Evolutionary conservation across 2,797 vertebrate species (phyloP).

Genomic region (Thalassophryne amazonica): DNA sequence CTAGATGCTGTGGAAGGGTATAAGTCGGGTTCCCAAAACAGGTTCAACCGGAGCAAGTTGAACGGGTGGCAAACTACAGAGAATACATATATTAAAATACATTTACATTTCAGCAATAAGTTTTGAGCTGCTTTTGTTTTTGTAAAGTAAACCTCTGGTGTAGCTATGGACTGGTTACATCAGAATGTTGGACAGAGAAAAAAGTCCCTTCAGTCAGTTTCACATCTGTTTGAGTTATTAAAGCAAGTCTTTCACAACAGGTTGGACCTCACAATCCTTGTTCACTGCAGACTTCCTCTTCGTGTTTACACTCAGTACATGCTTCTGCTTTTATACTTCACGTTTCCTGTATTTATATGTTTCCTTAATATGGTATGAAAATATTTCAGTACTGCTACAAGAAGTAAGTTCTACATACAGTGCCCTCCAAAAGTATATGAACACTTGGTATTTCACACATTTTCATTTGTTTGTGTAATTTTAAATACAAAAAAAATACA

Average conservation of each 20-base stretch:
- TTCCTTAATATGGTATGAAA: conserved; percentile 49
- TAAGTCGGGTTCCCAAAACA: too few species aligned
- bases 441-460: too few species aligned
- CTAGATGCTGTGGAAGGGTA: too few species aligned
- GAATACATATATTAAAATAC: too few species aligned
- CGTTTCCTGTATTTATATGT: conserved; percentile 69
- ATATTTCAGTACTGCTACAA: conserved; percentile 30
- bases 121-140: not conserved
- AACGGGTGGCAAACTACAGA: too few species aligned
- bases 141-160: not conserved
- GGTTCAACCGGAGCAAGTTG: too few species aligned
- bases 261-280: conserved; percentile 48
- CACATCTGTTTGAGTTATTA: conserved; percentile 70
- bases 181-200: conserved; percentile 39
- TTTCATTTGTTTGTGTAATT: too few species aligned
- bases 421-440: too few species aligned
- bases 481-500: too few species aligned
- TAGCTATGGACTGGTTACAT: conserved; percentile 10
- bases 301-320: conserved; percentile 36
- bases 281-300: conserved; percentile 64
- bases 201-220: conserved; percentile 69
- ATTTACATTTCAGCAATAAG: too few species aligned
- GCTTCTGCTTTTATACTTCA: conserved; percentile 68
- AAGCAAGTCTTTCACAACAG: conserved; percentile 67
- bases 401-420: too few species aligned